phyloP scores from a whole-genome alignment of 1,140 invertebrate species.

The Asbolus verrucosus region DNA sequence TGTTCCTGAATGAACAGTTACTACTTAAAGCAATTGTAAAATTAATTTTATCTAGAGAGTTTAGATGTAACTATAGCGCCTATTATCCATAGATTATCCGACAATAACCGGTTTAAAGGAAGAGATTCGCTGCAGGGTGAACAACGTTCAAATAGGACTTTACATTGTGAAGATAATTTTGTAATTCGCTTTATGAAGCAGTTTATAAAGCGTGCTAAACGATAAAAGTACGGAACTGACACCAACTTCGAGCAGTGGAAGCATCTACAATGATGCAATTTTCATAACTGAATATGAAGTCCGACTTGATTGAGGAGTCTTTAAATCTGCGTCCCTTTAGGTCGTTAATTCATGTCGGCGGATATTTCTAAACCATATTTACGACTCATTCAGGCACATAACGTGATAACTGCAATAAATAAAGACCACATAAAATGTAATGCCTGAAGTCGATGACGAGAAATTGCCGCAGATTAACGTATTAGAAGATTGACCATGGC shows the following conservation, averaged over 20 bases:
- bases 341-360: neutral
- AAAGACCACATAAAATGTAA: neutral
- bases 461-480: neutral
- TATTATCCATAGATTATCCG: neutral
- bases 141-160: neutral
- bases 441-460: neutral
- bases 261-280: too few species aligned
- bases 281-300: too few species aligned
- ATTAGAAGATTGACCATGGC: slow-evolving; percentile 15
- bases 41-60: neutral
- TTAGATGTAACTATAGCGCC: neutral
- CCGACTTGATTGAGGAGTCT: too few species aligned
- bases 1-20: neutral
- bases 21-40: neutral
- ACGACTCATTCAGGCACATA: neutral
- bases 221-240: too few species aligned
- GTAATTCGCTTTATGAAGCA: neutral
- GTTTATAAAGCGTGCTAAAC: too few species aligned
- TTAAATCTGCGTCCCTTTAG: too few species aligned
- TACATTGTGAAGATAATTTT: neutral
- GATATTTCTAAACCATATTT: neutral
- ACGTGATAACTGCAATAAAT: neutral
- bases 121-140: neutral
- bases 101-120: neutral
- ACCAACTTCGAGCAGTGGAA: too few species aligned